Percentiles rank a stretch among this genome's conserved stretches.
These are phyloP conservation scores for Bucorvus abyssinicus DNA, from an alignment of 2,797 vertebrate genomes.

Conservation along the genomic window DNA sequence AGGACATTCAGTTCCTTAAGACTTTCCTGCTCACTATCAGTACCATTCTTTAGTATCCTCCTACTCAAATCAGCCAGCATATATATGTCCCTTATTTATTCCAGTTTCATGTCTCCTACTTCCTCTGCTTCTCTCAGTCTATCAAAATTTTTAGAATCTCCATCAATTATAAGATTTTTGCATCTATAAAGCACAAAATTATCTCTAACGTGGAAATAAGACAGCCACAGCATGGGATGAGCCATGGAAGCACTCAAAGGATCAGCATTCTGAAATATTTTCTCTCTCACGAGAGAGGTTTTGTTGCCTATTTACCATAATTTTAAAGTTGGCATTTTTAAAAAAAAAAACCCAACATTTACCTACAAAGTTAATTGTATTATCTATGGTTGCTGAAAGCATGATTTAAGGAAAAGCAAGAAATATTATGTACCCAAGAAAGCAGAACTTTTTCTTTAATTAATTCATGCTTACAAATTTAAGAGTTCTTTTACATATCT, in stretches of 20 bases:
- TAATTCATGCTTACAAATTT: constrained; percentile 35
- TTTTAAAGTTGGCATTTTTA: not conserved
- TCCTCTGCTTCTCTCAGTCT: not conserved
- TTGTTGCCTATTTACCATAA: not conserved
- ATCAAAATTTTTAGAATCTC: not conserved
- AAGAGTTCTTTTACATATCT: not conserved
- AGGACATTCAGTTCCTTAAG: not conserved
- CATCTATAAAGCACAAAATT: not conserved
- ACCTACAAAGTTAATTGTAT: not conserved
- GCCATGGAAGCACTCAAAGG: not conserved
- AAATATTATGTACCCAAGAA: not conserved
- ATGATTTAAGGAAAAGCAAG: not conserved
- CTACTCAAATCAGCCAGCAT: not conserved
- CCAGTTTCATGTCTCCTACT: not conserved
- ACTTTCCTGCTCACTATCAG: not conserved
- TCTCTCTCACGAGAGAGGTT: not conserved
- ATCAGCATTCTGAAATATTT: not conserved
- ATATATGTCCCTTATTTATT: not conserved
- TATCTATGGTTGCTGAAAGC: not conserved
- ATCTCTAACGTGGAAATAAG: not conserved
- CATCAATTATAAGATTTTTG: not conserved
- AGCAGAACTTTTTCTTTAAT: constrained; percentile 13
- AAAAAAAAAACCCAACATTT: not conserved
- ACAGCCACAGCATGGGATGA: not conserved
- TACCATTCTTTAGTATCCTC: not conserved